Evolutionary conservation across 2,888 invertebrate genomes (phyloP), one percentile per base, ranked within the genome.

Genomic region (Hypsopygia costalis): DNA sequence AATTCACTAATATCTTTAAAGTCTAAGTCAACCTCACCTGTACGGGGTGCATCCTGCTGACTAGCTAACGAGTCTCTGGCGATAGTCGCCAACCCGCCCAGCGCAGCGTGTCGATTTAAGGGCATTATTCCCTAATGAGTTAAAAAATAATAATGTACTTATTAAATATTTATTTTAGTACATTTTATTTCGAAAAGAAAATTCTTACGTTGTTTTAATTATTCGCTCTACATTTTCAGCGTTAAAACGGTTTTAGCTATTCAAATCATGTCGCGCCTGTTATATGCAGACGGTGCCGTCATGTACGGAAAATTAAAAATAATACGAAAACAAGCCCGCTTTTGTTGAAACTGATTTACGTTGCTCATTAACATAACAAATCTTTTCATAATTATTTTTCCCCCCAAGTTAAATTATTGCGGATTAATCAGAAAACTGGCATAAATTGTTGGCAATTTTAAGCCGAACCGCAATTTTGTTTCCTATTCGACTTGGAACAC

Each of bases 271-370:
- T 74, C 49, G 46, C 34, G 63, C 65, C 76, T 74, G 77, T 81
- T 81, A 67, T 67, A 49, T 68, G 70, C 81, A 81, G 80, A 73
- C 80, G 83, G 58, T 57, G 62, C 50, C 36, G 51, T 52, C 55
- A 52, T 57, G 52, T 30, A 58, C 55, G 51, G 50, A 53, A 53
- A 60, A 54, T 43, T 42, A 43, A 51, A 54, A 55, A 58, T 56
- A 55, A 51, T 41, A 4, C 16, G n/a, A 16, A 46, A 30, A 25
- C 25, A 25, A 25, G n/a, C 1, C 8, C 25, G 25, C 6, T 4
- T 16, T 25, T 8, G 25, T 25, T 3, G 8, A 7, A 31, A 44
- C 52, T 54, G 47, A 51, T 51, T 47, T 46, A 40, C 49, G 42
- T 39, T 33, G 48, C 42, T 43, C 25, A 62, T 61, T 63, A 58